Evolutionary conservation across 2,888 invertebrate genomes (phyloP).

Genomic region (Limenitis camilla): DNA sequence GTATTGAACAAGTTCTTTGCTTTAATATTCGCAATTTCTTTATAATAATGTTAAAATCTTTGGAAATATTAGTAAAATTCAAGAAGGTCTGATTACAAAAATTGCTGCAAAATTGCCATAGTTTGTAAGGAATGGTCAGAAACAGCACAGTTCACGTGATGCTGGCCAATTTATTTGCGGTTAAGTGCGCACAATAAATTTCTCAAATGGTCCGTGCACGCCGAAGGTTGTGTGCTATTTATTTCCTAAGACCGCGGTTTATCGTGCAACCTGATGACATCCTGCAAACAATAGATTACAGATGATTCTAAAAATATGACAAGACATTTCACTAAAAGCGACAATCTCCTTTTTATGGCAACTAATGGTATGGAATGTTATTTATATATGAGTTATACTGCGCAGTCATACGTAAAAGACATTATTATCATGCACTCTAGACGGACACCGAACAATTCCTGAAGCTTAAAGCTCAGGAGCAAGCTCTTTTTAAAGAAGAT

Average conservation of each 20-base stretch:
- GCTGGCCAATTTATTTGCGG: conserved; percentile 69
- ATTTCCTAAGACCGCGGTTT: conserved; percentile 47
- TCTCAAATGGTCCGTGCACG: conserved; percentile 70
- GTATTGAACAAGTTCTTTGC: too few species aligned
- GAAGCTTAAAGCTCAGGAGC: not conserved
- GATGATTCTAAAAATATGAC: not conserved
- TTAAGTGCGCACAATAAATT: conserved; percentile 73
- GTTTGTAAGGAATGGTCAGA: conserved; percentile 36
- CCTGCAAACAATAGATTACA: conserved; percentile 19
- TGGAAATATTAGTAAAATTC: not conserved
- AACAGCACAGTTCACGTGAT: conserved; percentile 53
- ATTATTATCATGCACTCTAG: too few species aligned
- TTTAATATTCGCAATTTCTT: too few species aligned
- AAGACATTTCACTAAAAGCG: not conserved
- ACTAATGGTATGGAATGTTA: too few species aligned
- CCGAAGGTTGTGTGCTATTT: conserved; percentile 66
- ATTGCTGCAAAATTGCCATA: conserved; percentile 34
- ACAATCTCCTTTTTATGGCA: too few species aligned
- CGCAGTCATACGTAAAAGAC: not conserved
- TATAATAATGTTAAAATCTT: not conserved
- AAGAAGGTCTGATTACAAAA: conserved; percentile 28
- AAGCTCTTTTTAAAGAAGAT: too few species aligned
- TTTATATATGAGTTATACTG: too few species aligned
- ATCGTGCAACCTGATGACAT: conserved; percentile 23
- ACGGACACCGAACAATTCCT: not conserved